A percentile compares a stretch with the other conserved stretches of the same genome.
Conservation (phyloP, 1,140 invertebrate genomes). For the Aphaenogaster ashmeadi region DNA sequence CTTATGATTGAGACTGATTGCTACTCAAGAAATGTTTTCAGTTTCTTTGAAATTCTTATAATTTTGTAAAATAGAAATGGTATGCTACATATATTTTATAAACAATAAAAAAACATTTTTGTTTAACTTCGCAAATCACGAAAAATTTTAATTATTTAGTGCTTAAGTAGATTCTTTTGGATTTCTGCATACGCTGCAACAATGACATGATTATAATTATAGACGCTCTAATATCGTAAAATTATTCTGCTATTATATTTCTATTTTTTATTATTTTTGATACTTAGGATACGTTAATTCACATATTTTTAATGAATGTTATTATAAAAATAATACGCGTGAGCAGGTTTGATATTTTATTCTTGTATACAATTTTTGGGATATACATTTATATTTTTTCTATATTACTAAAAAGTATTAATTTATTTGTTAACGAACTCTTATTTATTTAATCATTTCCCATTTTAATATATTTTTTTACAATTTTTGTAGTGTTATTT, state of each 20-base stretch:
- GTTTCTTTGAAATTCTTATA: constrained; percentile 28
- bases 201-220: background rate
- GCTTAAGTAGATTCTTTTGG: background rate
- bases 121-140: constrained; percentile 12
- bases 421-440: background rate
- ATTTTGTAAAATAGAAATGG: background rate
- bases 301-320: background rate
- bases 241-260: background rate
- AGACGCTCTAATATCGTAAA: background rate
- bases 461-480: background rate
- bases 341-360: background rate
- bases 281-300: background rate
- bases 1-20: constrained; percentile 37
- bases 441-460: background rate
- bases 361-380: background rate
- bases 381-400: background rate
- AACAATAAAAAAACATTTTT: background rate
- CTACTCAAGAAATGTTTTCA: constrained; percentile 36
- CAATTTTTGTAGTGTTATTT: background rate
- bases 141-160: background rate
- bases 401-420: background rate
- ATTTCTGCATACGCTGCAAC: background rate
- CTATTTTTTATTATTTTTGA: background rate
- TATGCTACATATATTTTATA: constrained; percentile 8
- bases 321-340: background rate